Evolutionary conservation across 2,797 vertebrate genomes (phyloP).

Genomic region (Ctenopoma kingsleyae): DNA sequence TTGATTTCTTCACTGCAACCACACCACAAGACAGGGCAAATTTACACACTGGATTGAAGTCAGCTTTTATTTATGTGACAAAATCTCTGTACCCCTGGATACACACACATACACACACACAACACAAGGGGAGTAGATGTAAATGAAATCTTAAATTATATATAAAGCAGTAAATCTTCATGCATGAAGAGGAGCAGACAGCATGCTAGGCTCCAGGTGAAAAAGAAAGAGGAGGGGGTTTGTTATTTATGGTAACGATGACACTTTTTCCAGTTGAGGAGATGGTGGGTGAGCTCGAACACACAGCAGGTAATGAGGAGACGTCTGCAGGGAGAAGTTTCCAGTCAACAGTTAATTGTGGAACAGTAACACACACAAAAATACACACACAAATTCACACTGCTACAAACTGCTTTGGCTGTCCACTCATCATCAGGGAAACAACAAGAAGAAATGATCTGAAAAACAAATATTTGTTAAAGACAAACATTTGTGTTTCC

Average conservation of each 20-base stretch:
- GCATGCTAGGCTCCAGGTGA: slow-evolving; percentile 44
- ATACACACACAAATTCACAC: slow-evolving; percentile 3
- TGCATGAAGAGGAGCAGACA: slow-evolving; percentile 44
- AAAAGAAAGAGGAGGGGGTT: slow-evolving; percentile 27
- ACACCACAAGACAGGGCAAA: slow-evolving; percentile 19
- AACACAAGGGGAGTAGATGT: slow-evolving; percentile 58
- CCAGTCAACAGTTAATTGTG: slow-evolving; percentile 56
- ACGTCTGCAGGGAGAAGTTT: slow-evolving; percentile 61
- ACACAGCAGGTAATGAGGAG: slow-evolving; percentile 61
- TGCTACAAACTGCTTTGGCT: neutral
- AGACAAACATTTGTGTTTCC: slow-evolving; percentile 9
- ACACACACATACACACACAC: neutral
- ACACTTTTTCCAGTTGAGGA: slow-evolving; percentile 64
- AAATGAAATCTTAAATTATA: slow-evolving; percentile 69
- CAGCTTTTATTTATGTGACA: slow-evolving; percentile 41
- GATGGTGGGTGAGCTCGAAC: slow-evolving; percentile 45
- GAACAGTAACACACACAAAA: slow-evolving; percentile 41
- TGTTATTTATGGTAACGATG: slow-evolving; percentile 73
- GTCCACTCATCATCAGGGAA: slow-evolving; percentile 11
- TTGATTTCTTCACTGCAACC: slow-evolving; percentile 5
- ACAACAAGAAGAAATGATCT: slow-evolving; percentile 8
- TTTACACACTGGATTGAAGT: slow-evolving; percentile 4
- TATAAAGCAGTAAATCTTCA: slow-evolving; percentile 67
- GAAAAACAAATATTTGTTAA: slow-evolving; percentile 4
- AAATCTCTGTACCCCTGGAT: slow-evolving; percentile 11